Percentiles rank a stretch among this genome's conserved stretches.
phyloP scores from a whole-genome alignment of 2,797 vertebrate species.

The Urosaurus nigricauda region DNA sequence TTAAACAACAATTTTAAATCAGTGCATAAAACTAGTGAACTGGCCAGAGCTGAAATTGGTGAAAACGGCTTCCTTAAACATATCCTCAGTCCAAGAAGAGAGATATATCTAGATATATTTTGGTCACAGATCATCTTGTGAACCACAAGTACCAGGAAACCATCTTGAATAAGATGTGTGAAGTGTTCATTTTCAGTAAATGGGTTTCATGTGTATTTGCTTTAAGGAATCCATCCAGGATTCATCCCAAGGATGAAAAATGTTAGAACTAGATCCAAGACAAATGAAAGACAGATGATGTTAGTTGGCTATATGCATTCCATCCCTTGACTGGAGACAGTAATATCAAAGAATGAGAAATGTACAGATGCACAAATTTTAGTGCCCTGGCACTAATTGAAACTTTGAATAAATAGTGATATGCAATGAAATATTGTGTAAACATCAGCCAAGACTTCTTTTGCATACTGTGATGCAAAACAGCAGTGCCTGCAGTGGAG shows the following conservation, averaged over 20 bases:
- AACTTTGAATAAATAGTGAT: background rate
- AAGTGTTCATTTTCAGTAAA: background rate
- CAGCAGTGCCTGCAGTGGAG: background rate
- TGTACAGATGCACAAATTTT: background rate
- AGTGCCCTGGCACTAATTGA: too few species aligned
- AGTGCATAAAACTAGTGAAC: background rate
- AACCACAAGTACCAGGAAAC: background rate
- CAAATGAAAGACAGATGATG: background rate
- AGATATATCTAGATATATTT: too few species aligned
- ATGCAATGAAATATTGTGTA: background rate
- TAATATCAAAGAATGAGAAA: background rate
- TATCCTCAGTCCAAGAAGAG: background rate
- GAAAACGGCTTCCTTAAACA: background rate
- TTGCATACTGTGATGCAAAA: background rate
- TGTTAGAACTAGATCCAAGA: background rate
- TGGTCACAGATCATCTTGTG: background rate
- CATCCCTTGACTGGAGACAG: background rate
- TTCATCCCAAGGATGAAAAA: background rate
- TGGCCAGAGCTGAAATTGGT: background rate
- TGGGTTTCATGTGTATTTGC: conserved; percentile 1
- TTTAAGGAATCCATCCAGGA: background rate
- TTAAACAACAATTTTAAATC: background rate
- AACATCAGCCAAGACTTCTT: background rate
- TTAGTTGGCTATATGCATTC: background rate
- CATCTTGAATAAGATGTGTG: background rate